Percentiles rank a stretch among this genome's conserved stretches.
Evolutionary conservation across 2,113 vertebrate genomes (phyloP).

Genomic region (Laticauda colubrina): DNA sequence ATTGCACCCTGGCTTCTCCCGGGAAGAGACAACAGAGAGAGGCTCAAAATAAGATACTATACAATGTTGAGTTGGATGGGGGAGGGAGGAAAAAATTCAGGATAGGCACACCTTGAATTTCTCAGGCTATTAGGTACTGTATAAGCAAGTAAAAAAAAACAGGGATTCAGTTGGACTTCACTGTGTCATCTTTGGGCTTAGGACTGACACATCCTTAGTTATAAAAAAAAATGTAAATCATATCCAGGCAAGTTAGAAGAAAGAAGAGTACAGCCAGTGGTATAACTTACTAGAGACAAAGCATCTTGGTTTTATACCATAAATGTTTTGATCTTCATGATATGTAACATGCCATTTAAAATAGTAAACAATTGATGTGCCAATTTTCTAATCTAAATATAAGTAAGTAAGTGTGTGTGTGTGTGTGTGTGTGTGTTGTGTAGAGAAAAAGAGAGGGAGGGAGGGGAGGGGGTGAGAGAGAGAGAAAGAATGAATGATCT

Average conservation of each 20-base stretch:
- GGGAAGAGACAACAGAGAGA: neutral
- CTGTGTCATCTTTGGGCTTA: too few relatives aligned
- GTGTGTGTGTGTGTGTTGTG: too few relatives aligned
- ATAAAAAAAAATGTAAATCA: slow-evolving; percentile 23
- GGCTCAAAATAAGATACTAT: neutral
- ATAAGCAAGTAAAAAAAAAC: too few relatives aligned
- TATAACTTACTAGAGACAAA: neutral
- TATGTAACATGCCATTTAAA: slow-evolving; percentile 1
- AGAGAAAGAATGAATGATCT: rapidly evolving
- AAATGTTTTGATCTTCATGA: neutral
- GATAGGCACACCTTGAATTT: neutral
- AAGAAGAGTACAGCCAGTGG: neutral
- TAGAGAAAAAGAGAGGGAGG: too few relatives aligned
- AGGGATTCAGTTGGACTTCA: too few relatives aligned
- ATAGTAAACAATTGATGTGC: rapidly evolving
- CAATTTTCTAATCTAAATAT: neutral
- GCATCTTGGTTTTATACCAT: neutral
- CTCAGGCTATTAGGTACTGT: too few relatives aligned
- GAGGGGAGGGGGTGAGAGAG: rapidly evolving
- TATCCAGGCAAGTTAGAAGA: slow-evolving; percentile 4
- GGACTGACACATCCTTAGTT: neutral
- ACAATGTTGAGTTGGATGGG: neutral
- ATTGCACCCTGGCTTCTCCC: neutral
- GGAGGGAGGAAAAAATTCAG: neutral
- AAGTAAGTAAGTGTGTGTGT: neutral